Base-by-base conservation (phyloP, 2,113 vertebrate species). In the Merops nubicus region DNA sequence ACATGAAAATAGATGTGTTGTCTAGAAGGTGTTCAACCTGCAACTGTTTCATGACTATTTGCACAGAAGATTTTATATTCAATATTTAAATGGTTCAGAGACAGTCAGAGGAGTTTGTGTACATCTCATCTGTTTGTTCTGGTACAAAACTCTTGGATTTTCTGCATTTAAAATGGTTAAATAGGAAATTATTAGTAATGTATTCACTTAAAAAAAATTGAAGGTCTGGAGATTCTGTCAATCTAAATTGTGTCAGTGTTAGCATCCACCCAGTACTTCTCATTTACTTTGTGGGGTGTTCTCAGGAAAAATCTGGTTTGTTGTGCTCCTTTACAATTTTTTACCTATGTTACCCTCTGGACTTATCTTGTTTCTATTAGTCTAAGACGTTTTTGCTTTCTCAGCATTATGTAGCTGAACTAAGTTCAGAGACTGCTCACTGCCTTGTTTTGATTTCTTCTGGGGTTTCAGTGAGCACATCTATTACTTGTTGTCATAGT, bases 361-460 rank as follows among this genome's bases (percentile, higher is more conserved):
- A 67, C 21, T 63, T 75, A 19, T 21, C 26, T 85, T 79, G 29
- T 54, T 93, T 59, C 4, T 63, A 1, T 45, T 87, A 36, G 17
- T 76, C 47, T 50, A 34, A 60, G 65, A 72, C 23, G 36, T 19
- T 69, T 86, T 76, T 48, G 33, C 28, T 42, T 23, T 80, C 57
- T 86, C 42, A 57, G 34, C 15, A 6, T 68, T 19, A 6, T 19
- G 70, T 36, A 73, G 89, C 76, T 79, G 70, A 88, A 31, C 40
- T 75, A 59, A 85, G 33, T 94, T 87, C 59, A 53, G 80, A 62
- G 56, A 67, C 0, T 4, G 34, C n/a, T 90, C 67, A 20, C 48
- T 95, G 67, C 76, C 80, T 50, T 26, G 53, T 42, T 88, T 93
- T 83, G 72, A 92, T 95, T 88, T 92, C 85, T 93, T 87, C 53